Evolutionary conservation across 2,888 invertebrate genomes (phyloP), one percentile per base, ranked within the genome.

Genomic region (Labia minor): DNA sequence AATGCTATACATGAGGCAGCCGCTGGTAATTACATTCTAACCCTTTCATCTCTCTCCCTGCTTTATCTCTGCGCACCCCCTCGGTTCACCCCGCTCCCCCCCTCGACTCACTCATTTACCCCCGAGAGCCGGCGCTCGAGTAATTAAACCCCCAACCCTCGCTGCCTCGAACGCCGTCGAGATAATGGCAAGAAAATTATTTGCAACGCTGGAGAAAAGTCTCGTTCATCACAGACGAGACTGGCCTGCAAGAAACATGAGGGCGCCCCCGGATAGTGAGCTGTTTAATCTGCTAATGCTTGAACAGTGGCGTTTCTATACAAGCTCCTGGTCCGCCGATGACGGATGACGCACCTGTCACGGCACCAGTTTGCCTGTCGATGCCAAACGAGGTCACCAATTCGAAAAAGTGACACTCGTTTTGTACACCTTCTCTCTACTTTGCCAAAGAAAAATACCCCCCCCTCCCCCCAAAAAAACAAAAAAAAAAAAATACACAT

Each of bases 111-210:
- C 61, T 21, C 65, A 61, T 19, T 20, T 61, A 20, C 61, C 62
- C 33, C 21, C 61, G 65, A 66, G 61, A 62, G 65, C 61, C 62
- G 65, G n/a, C 26, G 61, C 68, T 66, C 68, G 65, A 68, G 68
- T 68, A 68, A 68, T 68, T 68, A 68, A 68, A 68, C 68, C 65
- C 69, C 61, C 67, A 66, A 61, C 66, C 37, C 61, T 65, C 16
- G n/a, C n/a, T n/a, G n/a, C n/a, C n/a, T n/a, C n/a, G n/a, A n/a
- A n/a, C 19, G 37, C 61, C 65, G 64, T 37, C 63, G 68, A 68
- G 69, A 68, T 69, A 68, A 68, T 68, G 67, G 67, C 66, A 67
- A 69, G 69, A 68, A 68, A 69, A 69, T 69, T 69, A 69, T 69
- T 69, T 66, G 68, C 68, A 65, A 66, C 49, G 68, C 66, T 64